phyloP scores from a whole-genome alignment of 2,797 vertebrate genomes.

The Corythornis leucogaster region DNA sequence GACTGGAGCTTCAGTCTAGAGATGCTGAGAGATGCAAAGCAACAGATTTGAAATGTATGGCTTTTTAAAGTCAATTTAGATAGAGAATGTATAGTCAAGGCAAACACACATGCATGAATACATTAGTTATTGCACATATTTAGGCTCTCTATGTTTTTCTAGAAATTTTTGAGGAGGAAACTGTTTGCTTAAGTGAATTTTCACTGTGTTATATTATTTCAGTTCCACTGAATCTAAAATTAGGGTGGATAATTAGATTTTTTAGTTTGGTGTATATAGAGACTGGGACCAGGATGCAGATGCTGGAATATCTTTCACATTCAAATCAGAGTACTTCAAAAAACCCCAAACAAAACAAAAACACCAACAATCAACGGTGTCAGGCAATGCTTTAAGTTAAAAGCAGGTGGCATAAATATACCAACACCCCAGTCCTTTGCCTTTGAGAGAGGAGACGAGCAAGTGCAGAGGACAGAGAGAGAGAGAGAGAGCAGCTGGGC shows the following conservation, averaged over 20 bases:
- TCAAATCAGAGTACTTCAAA: background rate
- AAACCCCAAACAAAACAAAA: background rate
- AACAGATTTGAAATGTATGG: background rate
- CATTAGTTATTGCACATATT: background rate
- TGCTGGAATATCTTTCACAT: background rate
- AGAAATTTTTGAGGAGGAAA: background rate
- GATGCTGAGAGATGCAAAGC: background rate
- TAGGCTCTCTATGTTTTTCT: background rate
- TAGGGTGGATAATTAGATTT: background rate
- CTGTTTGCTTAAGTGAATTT: background rate
- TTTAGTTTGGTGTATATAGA: background rate
- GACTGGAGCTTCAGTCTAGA: background rate
- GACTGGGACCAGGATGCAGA: background rate
- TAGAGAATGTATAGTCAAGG: background rate
- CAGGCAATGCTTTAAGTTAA: background rate
- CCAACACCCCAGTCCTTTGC: background rate
- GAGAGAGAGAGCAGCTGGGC: background rate
- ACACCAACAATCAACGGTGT: background rate
- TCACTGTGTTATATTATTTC: background rate
- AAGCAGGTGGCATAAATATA: background rate
- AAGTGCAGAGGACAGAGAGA: background rate
- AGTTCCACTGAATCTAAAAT: background rate
- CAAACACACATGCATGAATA: background rate
- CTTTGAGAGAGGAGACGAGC: background rate
- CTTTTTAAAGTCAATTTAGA: background rate